These are phyloP conservation scores for Euura lappo DNA, from an alignment of 1,140 invertebrate species.

Conservation along the genomic window DNA sequence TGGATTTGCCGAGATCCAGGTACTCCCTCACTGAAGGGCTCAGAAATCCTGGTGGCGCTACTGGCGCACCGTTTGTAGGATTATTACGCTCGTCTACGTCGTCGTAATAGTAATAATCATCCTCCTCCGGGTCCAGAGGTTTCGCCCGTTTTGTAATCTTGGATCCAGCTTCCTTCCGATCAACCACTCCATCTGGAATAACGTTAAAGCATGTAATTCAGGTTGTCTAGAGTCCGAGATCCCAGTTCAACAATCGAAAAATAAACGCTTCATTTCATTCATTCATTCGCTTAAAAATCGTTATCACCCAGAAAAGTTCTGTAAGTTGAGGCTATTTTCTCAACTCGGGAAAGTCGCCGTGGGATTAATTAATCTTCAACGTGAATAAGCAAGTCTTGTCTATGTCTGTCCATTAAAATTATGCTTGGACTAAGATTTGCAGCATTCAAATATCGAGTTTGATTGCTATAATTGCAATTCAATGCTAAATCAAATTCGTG, in stretches of 20 bases:
- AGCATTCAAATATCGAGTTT: too few relatives aligned
- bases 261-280: slow-evolving; percentile 17
- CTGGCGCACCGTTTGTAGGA: slow-evolving; percentile 65
- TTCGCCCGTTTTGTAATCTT: slow-evolving; percentile 67
- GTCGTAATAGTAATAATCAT: slow-evolving; percentile 68
- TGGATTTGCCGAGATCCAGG: slow-evolving; percentile 84
- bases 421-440: too few relatives aligned
- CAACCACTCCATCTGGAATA: slow-evolving; percentile 37
- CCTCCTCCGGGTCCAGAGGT: slow-evolving; percentile 63
- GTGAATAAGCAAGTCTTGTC: background rate
- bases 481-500: too few relatives aligned
- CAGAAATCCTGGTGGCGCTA: slow-evolving; percentile 77
- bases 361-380: background rate
- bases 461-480: too few relatives aligned
- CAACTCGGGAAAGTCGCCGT: background rate
- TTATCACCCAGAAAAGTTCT: background rate
- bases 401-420: too few relatives aligned
- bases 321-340: slow-evolving; percentile 19
- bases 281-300: background rate
- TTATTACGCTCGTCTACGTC: slow-evolving; percentile 73
- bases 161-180: slow-evolving; percentile 17
- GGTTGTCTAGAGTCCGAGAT: too few relatives aligned
- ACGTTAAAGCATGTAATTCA: background rate
- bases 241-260: slow-evolving; percentile 15
- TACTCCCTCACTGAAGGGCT: slow-evolving; percentile 84